Base-by-base conservation (phyloP, 2,797 vertebrate species). In the Anniella stebbinsi region DNA sequence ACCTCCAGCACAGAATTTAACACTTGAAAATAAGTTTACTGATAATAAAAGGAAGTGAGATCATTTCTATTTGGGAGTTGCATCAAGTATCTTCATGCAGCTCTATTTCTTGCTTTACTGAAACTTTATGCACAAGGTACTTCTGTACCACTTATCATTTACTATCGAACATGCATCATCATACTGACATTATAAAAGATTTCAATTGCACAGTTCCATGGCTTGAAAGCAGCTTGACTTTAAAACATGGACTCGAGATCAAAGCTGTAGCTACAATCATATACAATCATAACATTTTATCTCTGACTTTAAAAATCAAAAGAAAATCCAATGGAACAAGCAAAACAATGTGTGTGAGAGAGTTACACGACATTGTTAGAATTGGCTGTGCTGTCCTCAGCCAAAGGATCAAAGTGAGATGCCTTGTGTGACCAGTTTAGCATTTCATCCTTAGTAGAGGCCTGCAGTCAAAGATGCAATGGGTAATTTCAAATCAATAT, bases 301-400 rank as follows among this genome's bases (percentile, higher is more conserved):
- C 89, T 82, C 67, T 87, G 33, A 36, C 0, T 38, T 66, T 90
- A 91, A 93, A 78, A 89, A 60, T 30, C 23, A 28, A 82, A 41
- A 36, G 38, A 93, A 78, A 89, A 60, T 30, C 23, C 23, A 82
- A 41, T 41, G 38, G 90, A 95, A 89, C 2, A 89, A 94, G 88
- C 1, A 91, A 90, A 57, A 92, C 21, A 80, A 54, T 63, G 38
- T 57, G 41, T 51, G 21, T 41, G 54, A 89, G 75, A 85, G 45
- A 41, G 36, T 4, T 38, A 57, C 36, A 51, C 8, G 81, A 87
- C 48, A 33, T 28, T 83, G 36, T 63, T 36, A 41, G 57, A 38
- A 78, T 36, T 69, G 15, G 23, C 21, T 77, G 10, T 45, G 2
- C 23, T 93, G 80, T 15, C 15, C 51, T 11, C 48, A 91, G 70